Evolutionary conservation across 2,113 vertebrate genomes (phyloP).

Genomic region (Bagarius yarrelli): DNA sequence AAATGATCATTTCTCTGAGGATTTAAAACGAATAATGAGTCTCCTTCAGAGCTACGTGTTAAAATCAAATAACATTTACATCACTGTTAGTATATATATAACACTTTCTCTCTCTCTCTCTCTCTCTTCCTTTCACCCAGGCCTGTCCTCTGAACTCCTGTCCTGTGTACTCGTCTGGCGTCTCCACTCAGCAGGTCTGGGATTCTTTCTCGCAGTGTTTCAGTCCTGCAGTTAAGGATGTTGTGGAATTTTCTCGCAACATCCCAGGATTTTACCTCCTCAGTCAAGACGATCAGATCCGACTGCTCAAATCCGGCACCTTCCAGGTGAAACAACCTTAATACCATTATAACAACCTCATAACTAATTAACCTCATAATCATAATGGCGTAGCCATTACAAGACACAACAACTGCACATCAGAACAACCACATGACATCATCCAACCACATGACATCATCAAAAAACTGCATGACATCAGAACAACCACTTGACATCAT

Average conservation of each 20-base stretch:
- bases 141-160: conserved; percentile 75
- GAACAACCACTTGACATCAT: not conserved
- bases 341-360: not conserved
- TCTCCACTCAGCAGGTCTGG: conserved; percentile 73
- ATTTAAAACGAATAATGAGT: too few species aligned
- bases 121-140: conserved; percentile 46
- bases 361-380: not conserved
- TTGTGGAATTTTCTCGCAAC: conserved; percentile 77
- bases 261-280: conserved; percentile 76
- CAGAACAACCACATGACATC: too few species aligned
- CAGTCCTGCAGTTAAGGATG: conserved; percentile 77
- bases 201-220: conserved; percentile 77
- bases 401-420: too few species aligned
- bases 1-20: too few species aligned
- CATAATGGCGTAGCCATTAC: not conserved
- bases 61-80: not conserved
- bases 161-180: conserved; percentile 65
- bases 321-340: conserved; percentile 72
- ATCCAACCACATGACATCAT: not conserved
- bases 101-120: not conserved
- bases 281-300: conserved; percentile 76
- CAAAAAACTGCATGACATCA: too few species aligned
- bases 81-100: too few species aligned
- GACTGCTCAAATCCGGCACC: conserved; percentile 79
- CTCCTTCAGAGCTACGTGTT: too few species aligned